Evolutionary conservation across 2,888 invertebrate genomes (phyloP).

Genomic region (Sminthurides aquaticus): DNA sequence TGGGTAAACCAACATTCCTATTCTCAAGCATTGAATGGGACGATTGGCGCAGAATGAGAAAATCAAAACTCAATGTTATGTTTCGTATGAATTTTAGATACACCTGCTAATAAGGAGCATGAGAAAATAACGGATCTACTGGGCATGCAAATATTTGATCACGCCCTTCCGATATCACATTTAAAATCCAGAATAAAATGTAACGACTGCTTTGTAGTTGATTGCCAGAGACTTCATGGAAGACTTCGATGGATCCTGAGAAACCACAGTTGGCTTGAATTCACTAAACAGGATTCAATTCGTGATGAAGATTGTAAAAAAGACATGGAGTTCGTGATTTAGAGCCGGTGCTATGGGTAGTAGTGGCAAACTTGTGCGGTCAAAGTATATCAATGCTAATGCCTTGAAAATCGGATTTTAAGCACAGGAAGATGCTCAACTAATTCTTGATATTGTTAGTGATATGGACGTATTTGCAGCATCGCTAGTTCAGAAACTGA

Average conservation of each 20-base stretch:
- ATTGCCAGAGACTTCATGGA: conserved; percentile 26
- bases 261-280: neutral
- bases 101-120: conserved; percentile 30
- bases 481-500: conserved; percentile 27
- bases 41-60: neutral
- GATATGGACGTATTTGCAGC: conserved; percentile 34
- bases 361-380: neutral
- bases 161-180: conserved; percentile 17
- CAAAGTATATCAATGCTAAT: conserved; percentile 8
- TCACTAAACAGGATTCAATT: neutral
- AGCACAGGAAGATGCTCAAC: neutral
- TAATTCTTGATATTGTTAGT: conserved; percentile 31
- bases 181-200: conserved; percentile 19
- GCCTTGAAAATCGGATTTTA: conserved; percentile 11
- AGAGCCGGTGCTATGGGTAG: neutral
- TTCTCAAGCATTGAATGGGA: neutral
- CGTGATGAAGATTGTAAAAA: neutral
- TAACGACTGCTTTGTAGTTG: conserved; percentile 27
- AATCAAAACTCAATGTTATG: neutral
- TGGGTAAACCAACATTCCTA: conserved; percentile 12
- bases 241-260: neutral
- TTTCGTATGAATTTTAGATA: conserved; percentile 8
- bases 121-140: conserved; percentile 25
- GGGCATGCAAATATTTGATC: conserved; percentile 1
- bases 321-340: neutral